Evolutionary conservation across 2,888 invertebrate species (phyloP).

Genomic region (Julus scanicus): DNA sequence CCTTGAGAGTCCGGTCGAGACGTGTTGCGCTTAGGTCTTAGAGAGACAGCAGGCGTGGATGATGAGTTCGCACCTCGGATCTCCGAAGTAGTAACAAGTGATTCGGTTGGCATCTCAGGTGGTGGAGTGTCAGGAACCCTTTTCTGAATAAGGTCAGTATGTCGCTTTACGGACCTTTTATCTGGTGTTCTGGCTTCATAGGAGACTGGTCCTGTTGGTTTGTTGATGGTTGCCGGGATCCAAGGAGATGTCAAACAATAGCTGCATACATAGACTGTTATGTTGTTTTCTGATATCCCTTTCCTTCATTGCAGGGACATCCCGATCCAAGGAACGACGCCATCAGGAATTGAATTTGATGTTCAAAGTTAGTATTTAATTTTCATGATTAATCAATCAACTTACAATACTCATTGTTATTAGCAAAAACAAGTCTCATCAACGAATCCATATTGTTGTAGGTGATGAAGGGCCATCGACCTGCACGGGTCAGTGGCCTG

Average conservation of each 20-base stretch:
- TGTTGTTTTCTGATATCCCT: too few species aligned
- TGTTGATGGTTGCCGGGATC: not conserved
- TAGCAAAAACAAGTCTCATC: too few species aligned
- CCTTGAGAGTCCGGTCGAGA: not conserved
- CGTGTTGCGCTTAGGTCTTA: not conserved
- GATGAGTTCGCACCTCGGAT: not conserved
- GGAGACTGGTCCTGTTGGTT: not conserved
- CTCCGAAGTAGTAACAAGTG: not conserved
- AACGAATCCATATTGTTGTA: too few species aligned
- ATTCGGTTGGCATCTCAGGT: not conserved
- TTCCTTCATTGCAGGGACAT: too few species aligned
- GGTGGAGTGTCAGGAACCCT: not conserved
- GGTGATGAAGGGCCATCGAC: too few species aligned
- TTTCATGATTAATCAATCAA: too few species aligned
- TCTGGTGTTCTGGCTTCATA: conserved; percentile 11
- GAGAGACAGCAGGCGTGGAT: not conserved
- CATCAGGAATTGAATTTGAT: too few species aligned
- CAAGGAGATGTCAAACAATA: not conserved
- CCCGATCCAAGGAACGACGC: too few species aligned
- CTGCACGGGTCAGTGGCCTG: too few species aligned
- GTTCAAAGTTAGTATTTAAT: too few species aligned
- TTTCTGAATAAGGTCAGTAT: not conserved
- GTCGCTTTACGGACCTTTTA: not conserved
- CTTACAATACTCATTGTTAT: too few species aligned
- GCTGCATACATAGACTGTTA: not conserved